phyloP scores from a whole-genome alignment of 2,888 invertebrate species.

The Torymus auratus region DNA sequence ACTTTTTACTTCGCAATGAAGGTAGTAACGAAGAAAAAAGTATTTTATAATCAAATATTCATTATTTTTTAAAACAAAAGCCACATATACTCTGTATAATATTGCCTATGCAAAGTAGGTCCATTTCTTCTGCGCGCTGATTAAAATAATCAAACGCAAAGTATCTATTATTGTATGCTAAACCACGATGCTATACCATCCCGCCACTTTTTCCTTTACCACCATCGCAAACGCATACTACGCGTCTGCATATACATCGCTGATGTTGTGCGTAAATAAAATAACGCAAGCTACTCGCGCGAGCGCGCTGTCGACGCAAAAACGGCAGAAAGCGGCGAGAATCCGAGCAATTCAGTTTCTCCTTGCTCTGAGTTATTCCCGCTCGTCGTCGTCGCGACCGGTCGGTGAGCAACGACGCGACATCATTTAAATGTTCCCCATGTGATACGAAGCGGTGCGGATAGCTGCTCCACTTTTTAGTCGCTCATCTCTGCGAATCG shows the following conservation, averaged over 20 bases:
- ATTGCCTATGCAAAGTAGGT: no score
- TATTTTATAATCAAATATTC: no score
- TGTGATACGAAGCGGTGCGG: slow-evolving; percentile 50
- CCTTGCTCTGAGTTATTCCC: slow-evolving; percentile 72
- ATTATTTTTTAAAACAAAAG: no score
- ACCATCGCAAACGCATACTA: no score
- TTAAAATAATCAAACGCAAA: background rate
- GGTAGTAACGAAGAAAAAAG: no score
- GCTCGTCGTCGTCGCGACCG: slow-evolving; percentile 60
- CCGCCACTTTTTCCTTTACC: no score
- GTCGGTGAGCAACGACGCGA: slow-evolving; percentile 63
- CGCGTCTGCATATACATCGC: no score
- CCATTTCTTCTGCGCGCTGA: no score
- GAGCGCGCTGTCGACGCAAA: background rate
- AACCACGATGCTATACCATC: slow-evolving; percentile 7
- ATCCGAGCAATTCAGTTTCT: slow-evolving; percentile 39
- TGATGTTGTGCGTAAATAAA: no score
- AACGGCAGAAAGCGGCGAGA: background rate
- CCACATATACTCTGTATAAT: no score
- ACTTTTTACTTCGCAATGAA: no score
- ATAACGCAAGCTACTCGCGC: no score
- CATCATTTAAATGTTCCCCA: slow-evolving; percentile 75
- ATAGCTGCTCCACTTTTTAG: slow-evolving; percentile 71
- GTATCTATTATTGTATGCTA: slow-evolving; percentile 44
- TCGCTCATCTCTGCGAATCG: slow-evolving; percentile 71